Evolutionary conservation across 2,888 invertebrate species (phyloP), one percentile per base, ranked within the genome.

Genomic region (Dynastes hyllus): DNA sequence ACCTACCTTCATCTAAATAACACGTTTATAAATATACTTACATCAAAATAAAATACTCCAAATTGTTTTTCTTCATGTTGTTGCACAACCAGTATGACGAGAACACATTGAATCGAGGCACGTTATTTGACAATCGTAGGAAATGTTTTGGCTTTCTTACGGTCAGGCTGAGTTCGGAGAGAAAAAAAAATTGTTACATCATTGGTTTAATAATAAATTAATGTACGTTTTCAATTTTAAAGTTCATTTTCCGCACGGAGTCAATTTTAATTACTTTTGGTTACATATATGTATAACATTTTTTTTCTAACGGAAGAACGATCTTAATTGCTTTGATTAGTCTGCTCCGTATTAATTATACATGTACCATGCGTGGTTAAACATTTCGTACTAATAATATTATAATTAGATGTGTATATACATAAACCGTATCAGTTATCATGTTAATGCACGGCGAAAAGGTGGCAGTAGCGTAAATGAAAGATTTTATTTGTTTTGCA

Each of bases 1-100:
- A 75, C 73, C 73, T 61, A 73, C 61, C 73, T 63, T 63, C 40
- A 50, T 63, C 27, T 45, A 75, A 61, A 75, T 61, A 75, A 61
- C 61, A 61, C 45, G 16, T 22, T n/a, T 45, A 75, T 45, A 61
- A 61, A 61, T 75, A 75, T 75, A 75, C 73, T 75, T 75, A 75
- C 73, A 75, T 75, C 73, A 75, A 61, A 75, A 75, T 75, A 75
- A 75, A 61, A 75, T 50, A 75, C 45, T 61, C n/a, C 22, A 61
- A n/a, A 9, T 63, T 63, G 73, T 75, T 55, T 55, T 58, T 11
- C 29, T 75, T 75, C 50, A 61, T 61, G 40, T n/a, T 40, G 61
- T 61, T 73, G 45, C 45, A 75, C 73, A 75, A 75, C 4, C 45
- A 61, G 22, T 40, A 22, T 61, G 45, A 55, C 22, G 3, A 37